A percentile compares a stretch with the other conserved stretches of the same genome.
These are phyloP conservation scores for Tetrax tetrax DNA, from an alignment of 2,113 vertebrate genomes.

Conservation along the genomic window DNA sequence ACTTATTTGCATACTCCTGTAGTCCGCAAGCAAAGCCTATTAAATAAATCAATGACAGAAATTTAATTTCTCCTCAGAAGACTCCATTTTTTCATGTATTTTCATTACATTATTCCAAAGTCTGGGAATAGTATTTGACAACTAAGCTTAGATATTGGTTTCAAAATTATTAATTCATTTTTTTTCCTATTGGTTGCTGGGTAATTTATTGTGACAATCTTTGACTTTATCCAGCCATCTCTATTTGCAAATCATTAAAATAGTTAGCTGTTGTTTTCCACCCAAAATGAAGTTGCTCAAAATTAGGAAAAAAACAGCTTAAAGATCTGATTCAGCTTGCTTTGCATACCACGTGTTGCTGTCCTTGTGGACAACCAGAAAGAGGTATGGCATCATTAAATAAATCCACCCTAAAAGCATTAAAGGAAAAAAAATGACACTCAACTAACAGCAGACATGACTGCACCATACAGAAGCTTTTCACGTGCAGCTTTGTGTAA, in stretches of 20 bases:
- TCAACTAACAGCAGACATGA: neutral
- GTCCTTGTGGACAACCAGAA: neutral
- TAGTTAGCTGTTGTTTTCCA: neutral
- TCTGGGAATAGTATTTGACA: neutral
- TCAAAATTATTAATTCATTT: neutral
- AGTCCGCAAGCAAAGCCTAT: neutral
- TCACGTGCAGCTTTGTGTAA: neutral
- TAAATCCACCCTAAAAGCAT: neutral
- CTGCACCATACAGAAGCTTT: neutral
- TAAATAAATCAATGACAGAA: neutral
- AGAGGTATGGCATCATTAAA: neutral
- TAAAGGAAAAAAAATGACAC: neutral
- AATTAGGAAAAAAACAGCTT: neutral
- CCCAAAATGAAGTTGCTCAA: neutral
- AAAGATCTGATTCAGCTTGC: neutral
- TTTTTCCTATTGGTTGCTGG: neutral
- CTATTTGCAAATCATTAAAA: neutral
- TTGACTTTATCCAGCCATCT: neutral
- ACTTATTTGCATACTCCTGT: neutral
- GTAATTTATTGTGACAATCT: neutral
- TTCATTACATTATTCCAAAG: neutral
- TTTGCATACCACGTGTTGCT: neutral
- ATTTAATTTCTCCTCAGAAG: neutral
- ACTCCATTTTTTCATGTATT: neutral
- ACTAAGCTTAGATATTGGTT: neutral